Evolutionary conservation across 2,797 vertebrate species (phyloP).

Genomic region (Epinephelus coioides): DNA sequence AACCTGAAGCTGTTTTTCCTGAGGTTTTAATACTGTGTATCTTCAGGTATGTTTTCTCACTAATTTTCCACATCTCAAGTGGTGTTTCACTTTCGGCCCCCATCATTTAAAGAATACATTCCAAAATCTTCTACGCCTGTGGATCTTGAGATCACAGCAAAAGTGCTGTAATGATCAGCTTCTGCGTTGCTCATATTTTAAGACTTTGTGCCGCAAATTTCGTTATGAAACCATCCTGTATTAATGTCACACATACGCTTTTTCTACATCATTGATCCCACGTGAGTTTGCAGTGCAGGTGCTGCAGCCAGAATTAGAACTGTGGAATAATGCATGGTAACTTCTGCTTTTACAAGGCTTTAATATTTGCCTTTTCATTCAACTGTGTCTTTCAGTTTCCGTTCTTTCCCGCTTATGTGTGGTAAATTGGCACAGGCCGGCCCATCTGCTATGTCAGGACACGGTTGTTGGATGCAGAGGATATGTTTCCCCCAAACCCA

Average conservation of each 20-base stretch:
- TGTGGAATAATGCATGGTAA: conserved; percentile 23
- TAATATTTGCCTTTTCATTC: conserved; percentile 67
- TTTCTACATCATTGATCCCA: conserved; percentile 56
- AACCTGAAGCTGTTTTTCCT: conserved; percentile 16
- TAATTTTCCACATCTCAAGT: conserved; percentile 28
- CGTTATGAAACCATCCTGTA: neutral
- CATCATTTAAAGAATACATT: conserved; percentile 3
- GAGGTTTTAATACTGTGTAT: conserved; percentile 10
- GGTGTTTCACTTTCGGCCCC: conserved; percentile 7
- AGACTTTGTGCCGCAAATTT: conserved; percentile 1
- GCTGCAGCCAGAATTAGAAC: conserved; percentile 63
- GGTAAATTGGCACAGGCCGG: neutral
- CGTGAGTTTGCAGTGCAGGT: conserved; percentile 63
- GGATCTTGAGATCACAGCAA: neutral
- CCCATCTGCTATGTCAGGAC: conserved; percentile 25
- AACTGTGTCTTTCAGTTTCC: conserved; percentile 63
- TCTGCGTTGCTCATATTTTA: neutral
- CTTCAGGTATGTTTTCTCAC: conserved; percentile 31
- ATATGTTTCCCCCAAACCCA: conserved; percentile 19
- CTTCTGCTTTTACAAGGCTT: conserved; percentile 71
- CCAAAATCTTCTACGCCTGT: neutral
- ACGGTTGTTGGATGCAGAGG: conserved; percentile 17
- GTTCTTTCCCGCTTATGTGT: conserved; percentile 6
- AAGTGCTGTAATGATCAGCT: neutral
- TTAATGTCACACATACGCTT: neutral